Evolutionary conservation across 2,113 vertebrate species (phyloP).

Genomic region (Channa maculata): DNA sequence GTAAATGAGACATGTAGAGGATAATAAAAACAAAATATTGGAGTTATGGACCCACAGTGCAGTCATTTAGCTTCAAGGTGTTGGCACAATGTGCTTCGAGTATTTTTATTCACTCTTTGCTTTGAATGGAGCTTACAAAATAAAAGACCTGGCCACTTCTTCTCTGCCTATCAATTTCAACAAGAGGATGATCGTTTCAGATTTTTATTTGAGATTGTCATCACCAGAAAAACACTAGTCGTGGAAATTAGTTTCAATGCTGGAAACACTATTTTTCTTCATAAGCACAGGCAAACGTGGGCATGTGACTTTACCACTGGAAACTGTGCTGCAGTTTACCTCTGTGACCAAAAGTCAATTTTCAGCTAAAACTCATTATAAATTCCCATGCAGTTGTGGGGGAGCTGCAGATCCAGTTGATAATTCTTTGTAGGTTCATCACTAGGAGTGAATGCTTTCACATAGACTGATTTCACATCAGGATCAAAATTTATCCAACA

Average conservation of each 20-base stretch:
- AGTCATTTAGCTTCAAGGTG: slow-evolving; percentile 37
- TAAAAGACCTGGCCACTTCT: not conserved
- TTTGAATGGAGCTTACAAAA: not conserved
- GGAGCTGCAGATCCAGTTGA: not conserved
- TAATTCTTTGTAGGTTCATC: not conserved
- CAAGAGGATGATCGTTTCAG: too few relatives aligned
- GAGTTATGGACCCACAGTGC: slow-evolving; percentile 46
- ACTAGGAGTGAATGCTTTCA: not conserved
- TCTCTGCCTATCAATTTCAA: too few relatives aligned
- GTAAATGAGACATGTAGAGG: slow-evolving; percentile 52
- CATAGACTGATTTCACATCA: too few relatives aligned
- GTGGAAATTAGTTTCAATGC: too few relatives aligned
- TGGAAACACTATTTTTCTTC: too few relatives aligned
- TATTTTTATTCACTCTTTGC: slow-evolving; percentile 30
- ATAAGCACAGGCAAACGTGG: too few relatives aligned
- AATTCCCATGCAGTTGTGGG: not conserved
- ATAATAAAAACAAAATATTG: slow-evolving; percentile 52
- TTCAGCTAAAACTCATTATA: not conserved
- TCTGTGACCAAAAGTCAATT: not conserved
- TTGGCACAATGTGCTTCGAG: slow-evolving; percentile 22
- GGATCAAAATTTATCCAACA: too few relatives aligned
- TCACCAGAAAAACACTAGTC: too few relatives aligned
- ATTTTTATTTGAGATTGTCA: too few relatives aligned
- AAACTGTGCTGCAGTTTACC: not conserved
- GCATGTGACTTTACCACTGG: not conserved